phyloP scores from a whole-genome alignment of 2,888 invertebrate species.

The Gymnosoma rotundatum region DNA sequence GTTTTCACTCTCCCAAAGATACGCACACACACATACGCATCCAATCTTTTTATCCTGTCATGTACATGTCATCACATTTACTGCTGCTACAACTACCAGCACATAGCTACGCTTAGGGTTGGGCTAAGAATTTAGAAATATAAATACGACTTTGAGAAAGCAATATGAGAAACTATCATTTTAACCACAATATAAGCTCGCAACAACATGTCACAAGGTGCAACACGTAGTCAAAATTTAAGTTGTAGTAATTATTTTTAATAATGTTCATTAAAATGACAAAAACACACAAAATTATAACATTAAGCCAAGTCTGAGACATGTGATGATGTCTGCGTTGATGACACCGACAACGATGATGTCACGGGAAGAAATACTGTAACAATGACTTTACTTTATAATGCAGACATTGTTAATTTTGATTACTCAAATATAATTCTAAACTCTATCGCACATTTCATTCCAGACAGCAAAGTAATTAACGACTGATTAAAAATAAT shows the following conservation, averaged over 20 bases:
- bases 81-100: constrained; percentile 20
- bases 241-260: constrained; percentile 70
- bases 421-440: constrained; percentile 29
- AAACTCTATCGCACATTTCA: not conserved
- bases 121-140: constrained; percentile 49
- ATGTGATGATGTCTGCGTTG: constrained; percentile 54
- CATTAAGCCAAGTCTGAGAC: constrained; percentile 24
- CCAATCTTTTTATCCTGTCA: constrained; percentile 49
- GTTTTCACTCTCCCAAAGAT: not conserved
- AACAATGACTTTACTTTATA: constrained; percentile 47
- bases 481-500: not conserved
- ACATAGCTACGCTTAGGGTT: constrained; percentile 39
- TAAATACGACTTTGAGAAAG: constrained; percentile 34
- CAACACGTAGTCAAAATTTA: constrained; percentile 69
- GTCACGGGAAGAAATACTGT: constrained; percentile 24
- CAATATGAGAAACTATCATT: constrained; percentile 56
- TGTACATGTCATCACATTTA: constrained; percentile 63
- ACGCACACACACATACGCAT: not conserved
- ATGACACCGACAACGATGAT: constrained; percentile 31
- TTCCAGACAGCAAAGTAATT: constrained; percentile 3
- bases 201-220: constrained; percentile 57
- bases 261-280: constrained; percentile 69
- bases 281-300: constrained; percentile 49
- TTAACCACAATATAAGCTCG: constrained; percentile 40
- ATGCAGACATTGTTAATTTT: constrained; percentile 18